Percentiles rank a stretch among this genome's conserved stretches.
These are phyloP conservation scores for Stercorarius parasiticus DNA, from an alignment of 2,113 vertebrate genomes.

Conservation along the genomic window DNA sequence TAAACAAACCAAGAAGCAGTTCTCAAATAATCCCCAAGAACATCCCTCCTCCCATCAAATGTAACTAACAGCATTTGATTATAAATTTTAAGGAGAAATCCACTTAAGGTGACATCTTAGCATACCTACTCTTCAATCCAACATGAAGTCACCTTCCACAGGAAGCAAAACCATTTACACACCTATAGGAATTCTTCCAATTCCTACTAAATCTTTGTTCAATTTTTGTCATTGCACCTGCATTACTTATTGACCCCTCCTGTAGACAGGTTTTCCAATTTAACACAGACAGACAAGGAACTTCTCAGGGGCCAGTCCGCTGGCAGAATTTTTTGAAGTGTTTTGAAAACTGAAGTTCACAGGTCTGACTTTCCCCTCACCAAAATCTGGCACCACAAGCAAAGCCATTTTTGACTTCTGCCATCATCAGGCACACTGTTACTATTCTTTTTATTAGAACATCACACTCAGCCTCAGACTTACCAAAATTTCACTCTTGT, in stretches of 20 bases:
- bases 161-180: slow-evolving; percentile 6
- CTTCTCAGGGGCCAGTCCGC: not conserved
- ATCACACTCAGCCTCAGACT: not conserved
- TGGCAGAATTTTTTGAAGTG: not conserved
- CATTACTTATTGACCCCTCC: not conserved
- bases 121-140: slow-evolving; percentile 35
- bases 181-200: not conserved
- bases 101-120: slow-evolving; percentile 35
- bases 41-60: slow-evolving; percentile 51
- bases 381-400: not conserved
- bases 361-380: not conserved
- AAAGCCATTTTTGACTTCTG: not conserved
- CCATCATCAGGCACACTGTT: not conserved
- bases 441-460: not conserved
- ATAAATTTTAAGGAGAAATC: slow-evolving; percentile 68
- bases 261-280: not conserved
- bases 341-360: not conserved
- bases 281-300: not conserved
- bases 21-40: slow-evolving; percentile 2
- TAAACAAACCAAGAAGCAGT: not conserved
- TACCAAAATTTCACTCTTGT: not conserved
- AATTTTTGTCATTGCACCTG: not conserved
- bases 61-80: slow-evolving; percentile 52
- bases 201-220: slow-evolving; percentile 17
- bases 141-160: slow-evolving; percentile 15